phyloP scores from a whole-genome alignment of 2,888 invertebrate species.

The Mythimna impura region DNA sequence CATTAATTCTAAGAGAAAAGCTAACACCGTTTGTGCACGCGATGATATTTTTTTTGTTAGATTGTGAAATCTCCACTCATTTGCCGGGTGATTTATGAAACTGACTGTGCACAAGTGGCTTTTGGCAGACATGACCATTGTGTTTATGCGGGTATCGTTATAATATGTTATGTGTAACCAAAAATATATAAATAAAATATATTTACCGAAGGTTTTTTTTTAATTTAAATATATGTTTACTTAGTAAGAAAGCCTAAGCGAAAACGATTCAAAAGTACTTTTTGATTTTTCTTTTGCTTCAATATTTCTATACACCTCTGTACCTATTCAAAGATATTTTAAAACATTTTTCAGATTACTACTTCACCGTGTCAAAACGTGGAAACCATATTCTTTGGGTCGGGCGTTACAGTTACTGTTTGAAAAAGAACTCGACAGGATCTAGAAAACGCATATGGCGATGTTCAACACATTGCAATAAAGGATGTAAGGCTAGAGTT shows the following conservation, averaged over 20 bases:
- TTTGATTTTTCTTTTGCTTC: background rate
- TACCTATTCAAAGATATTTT: background rate
- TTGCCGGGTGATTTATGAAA: background rate
- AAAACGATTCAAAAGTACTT: background rate
- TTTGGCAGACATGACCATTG: too few species aligned
- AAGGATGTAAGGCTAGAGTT: conserved; percentile 61
- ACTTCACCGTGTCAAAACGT: conserved; percentile 35
- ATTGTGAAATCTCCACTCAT: background rate
- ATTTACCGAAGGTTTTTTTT: background rate
- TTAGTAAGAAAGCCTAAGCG: background rate
- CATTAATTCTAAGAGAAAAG: background rate
- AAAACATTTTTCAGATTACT: conserved; percentile 34
- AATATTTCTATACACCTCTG: background rate
- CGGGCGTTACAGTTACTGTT: conserved; percentile 31
- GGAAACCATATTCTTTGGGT: conserved; percentile 37
- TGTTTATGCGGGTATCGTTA: too few species aligned
- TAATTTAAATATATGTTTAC: background rate
- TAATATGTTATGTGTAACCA: background rate
- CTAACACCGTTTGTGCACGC: background rate
- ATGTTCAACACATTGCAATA: conserved; percentile 62
- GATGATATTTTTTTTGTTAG: too few species aligned
- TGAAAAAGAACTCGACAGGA: conserved; percentile 31
- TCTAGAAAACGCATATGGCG: conserved; percentile 55
- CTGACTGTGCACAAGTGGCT: background rate
- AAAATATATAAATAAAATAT: background rate